Evolutionary conservation across 2,888 invertebrate species (phyloP), one percentile per base, ranked within the genome.

Genomic region (Leistus spinibarbis): DNA sequence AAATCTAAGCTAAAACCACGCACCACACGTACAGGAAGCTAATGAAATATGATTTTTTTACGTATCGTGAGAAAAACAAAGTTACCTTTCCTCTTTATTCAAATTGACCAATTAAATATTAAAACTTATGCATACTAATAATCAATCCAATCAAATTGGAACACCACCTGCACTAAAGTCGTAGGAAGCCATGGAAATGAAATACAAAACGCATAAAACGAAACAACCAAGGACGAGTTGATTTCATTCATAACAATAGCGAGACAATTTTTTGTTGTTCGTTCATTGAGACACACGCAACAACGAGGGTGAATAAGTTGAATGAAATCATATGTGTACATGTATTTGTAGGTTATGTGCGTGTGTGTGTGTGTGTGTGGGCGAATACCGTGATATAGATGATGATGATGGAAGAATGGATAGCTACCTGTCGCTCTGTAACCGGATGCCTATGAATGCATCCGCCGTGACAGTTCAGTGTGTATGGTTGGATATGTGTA

Each of bases 21-120:
- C 56, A 40, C 71, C 64, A 53, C n/a, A 65, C 54, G 23, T 63
- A 54, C 57, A 65, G 66, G 66, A 54, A 66, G 66, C 40, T 53
- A 71, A 70, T 63, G 54, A 53, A 63, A 56, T 56, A 65, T 54
- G 56, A 71, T 72, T 72, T 72, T 72, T 65, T 54, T 57, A 22
- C 40, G 54, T 65, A 65, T 72, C 65, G 65, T 64, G 65, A 72
- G 54, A 27, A 56, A 63, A 24, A 40, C n/a, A 56, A 13, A 65
- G 3, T 10, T 22, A 66, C 67, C 62, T 40, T 73, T 67, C 73
- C 73, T 57, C 60, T 73, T 67, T 73, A 73, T 73, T 73, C 67
- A 73, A 73, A 73, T 73, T 60, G 73, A 73, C 67, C 73, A 73
- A 73, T 73, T 73, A 73, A 69, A 66, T 73, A 73, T 73, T 67